These are phyloP conservation scores for Halictus quadricinctus DNA, from an alignment of 2,888 invertebrate genomes.

Conservation along the genomic window DNA sequence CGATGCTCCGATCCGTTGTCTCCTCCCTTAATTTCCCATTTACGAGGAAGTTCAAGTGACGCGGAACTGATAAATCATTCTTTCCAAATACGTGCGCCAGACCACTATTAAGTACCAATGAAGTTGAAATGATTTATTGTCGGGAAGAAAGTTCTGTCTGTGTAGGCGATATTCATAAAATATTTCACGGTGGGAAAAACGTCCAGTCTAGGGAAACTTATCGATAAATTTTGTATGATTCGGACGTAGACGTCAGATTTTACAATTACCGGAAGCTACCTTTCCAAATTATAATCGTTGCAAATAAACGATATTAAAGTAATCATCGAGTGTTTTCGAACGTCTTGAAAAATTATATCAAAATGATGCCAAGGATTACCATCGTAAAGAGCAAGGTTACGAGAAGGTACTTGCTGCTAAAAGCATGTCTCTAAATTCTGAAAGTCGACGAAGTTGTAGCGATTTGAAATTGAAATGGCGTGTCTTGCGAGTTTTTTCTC, in stretches of 20 bases:
- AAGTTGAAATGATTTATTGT: conserved; percentile 40
- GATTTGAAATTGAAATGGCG: too few species aligned
- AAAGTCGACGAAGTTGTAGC: too few species aligned
- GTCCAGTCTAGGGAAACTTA: neutral
- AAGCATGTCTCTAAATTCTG: too few species aligned
- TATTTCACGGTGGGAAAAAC: neutral
- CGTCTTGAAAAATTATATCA: too few species aligned
- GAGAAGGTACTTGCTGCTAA: too few species aligned
- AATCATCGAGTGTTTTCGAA: too few species aligned
- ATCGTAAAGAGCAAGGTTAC: too few species aligned
- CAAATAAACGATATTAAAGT: too few species aligned
- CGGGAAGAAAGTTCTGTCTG: conserved; percentile 29
- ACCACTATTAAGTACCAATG: conserved; percentile 44
- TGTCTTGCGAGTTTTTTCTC: too few species aligned
- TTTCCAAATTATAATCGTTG: neutral
- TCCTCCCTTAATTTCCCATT: conserved; percentile 40
- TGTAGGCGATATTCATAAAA: conserved; percentile 45
- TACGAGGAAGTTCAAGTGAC: conserved; percentile 29
- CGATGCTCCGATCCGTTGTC: conserved; percentile 19
- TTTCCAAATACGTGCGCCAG: conserved; percentile 23
- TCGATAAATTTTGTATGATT: neutral
- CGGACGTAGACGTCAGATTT: neutral
- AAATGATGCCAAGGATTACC: too few species aligned
- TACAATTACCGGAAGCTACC: neutral
- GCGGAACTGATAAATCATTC: conserved; percentile 41